These are phyloP conservation scores for Mesoclemmys tuberculata DNA, from an alignment of 2,113 vertebrate species.

Conservation along the genomic window DNA sequence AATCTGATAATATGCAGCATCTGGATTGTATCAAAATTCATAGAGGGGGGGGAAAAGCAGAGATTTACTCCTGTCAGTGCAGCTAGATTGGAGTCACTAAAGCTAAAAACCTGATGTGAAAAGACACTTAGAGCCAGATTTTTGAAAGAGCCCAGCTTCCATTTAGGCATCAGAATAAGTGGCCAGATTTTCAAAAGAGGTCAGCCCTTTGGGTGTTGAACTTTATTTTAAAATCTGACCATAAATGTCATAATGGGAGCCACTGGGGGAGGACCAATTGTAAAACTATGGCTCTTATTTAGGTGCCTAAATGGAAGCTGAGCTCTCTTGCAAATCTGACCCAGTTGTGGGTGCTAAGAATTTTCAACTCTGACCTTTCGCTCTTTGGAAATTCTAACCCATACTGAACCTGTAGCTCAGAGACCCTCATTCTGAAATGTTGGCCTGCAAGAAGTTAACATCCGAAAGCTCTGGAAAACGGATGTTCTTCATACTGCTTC, in stretches of 20 bases:
- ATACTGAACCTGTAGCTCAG: constrained; percentile 1
- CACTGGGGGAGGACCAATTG: constrained; percentile 33
- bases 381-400: constrained; percentile 32
- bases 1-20: background rate
- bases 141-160: background rate
- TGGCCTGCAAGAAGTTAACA: background rate
- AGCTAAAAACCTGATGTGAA: background rate
- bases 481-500: background rate
- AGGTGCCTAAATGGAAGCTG: constrained; percentile 41
- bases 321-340: constrained; percentile 50
- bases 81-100: background rate
- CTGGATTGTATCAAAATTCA: background rate
- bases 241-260: constrained; percentile 35
- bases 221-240: constrained; percentile 20
- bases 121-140: background rate
- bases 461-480: background rate
- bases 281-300: constrained; percentile 48
- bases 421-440: background rate
- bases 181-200: background rate
- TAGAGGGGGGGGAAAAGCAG: background rate
- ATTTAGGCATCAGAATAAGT: background rate
- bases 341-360: background rate
- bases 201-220: background rate
- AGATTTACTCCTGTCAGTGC: background rate
- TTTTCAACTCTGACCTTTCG: constrained; percentile 34